A percentile compares a stretch with the other conserved stretches of the same genome.
Evolutionary conservation across 1,140 invertebrate species (phyloP).

Genomic region (Platorchestia sp.): DNA sequence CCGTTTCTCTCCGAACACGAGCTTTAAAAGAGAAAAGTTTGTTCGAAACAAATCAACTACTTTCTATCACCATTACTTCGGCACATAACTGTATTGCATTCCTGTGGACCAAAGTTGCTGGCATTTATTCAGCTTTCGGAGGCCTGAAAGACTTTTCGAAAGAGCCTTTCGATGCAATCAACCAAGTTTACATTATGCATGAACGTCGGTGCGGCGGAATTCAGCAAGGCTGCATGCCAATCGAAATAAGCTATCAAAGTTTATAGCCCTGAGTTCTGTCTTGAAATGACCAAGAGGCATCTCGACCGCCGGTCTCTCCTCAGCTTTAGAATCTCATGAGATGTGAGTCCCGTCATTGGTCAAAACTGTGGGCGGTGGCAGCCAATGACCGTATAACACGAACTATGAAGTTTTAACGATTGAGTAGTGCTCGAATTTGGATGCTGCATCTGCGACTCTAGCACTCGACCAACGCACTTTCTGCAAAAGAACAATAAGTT

Average conservation of each 20-base stretch:
- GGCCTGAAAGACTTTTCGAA: slow-evolving; percentile 25
- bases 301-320: neutral
- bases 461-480: neutral
- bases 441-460: neutral
- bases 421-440: neutral
- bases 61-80: slow-evolving; percentile 39
- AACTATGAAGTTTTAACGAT: neutral
- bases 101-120: neutral
- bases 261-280: slow-evolving; percentile 36
- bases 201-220: slow-evolving; percentile 40
- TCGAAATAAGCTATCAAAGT: slow-evolving; percentile 55
- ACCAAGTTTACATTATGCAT: slow-evolving; percentile 50
- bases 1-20: neutral
- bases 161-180: slow-evolving; percentile 40
- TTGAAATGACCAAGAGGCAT: slow-evolving; percentile 49
- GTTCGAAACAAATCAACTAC: slow-evolving; percentile 8
- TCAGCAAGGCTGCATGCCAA: slow-evolving; percentile 54
- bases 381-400: neutral
- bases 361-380: neutral
- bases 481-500: neutral
- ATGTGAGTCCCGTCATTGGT: neutral
- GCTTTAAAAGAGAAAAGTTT: slow-evolving; percentile 10
- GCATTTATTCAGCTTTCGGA: slow-evolving; percentile 25
- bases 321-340: neutral
- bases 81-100: slow-evolving; percentile 22